Evolutionary conservation across 2,888 invertebrate genomes (phyloP).

Genomic region (Andrena chrysosceles): DNA sequence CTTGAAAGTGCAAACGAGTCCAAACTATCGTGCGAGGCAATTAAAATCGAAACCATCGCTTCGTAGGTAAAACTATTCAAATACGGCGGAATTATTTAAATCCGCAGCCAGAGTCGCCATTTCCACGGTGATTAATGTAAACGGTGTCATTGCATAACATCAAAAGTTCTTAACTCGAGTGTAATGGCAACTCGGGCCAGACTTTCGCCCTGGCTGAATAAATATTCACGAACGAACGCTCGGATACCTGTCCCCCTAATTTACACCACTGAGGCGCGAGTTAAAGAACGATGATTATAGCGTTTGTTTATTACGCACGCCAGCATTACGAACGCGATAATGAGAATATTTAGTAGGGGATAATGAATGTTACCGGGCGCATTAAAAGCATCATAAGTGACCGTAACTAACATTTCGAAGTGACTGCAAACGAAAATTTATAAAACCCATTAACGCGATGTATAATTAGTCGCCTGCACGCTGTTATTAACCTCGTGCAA

Average conservation of each 20-base stretch:
- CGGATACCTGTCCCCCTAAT: not conserved
- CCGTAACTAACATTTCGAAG: slow-evolving; percentile 18
- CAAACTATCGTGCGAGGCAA: not conserved
- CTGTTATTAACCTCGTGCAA: not conserved
- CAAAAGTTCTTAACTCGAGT: slow-evolving; percentile 10
- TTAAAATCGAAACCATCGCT: not conserved
- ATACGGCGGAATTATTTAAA: not conserved
- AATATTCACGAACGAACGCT: not conserved
- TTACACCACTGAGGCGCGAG: not conserved
- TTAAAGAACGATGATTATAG: slow-evolving; percentile 18
- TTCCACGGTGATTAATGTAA: slow-evolving; percentile 25
- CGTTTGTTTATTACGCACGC: not conserved
- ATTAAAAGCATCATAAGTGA: slow-evolving; percentile 10
- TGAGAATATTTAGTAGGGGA: not conserved
- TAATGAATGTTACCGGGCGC: not conserved
- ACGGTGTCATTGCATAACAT: slow-evolving; percentile 21
- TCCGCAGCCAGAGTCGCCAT: not conserved
- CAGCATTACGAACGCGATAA: slow-evolving; percentile 5
- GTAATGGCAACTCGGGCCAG: not conserved
- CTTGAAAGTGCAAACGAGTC: not conserved
- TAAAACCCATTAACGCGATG: not conserved
- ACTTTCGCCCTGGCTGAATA: not conserved
- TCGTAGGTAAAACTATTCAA: slow-evolving; percentile 1
- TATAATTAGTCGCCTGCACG: not conserved
- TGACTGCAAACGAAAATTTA: slow-evolving; percentile 13